A percentile compares a stretch with the other conserved stretches of the same genome.
phyloP scores from a whole-genome alignment of 2,888 invertebrate species.

The Cheilosia vernalis region DNA sequence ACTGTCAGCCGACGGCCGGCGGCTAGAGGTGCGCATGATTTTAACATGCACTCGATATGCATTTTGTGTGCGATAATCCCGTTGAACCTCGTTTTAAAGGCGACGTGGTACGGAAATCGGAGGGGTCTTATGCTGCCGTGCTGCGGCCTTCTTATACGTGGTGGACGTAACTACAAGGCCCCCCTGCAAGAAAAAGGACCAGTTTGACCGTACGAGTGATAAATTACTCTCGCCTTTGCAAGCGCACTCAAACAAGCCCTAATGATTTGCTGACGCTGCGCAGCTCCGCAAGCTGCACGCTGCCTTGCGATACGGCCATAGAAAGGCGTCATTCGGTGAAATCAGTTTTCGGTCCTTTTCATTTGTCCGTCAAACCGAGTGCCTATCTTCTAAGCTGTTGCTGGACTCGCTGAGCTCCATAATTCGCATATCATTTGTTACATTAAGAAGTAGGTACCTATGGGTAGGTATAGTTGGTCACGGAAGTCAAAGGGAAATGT shows the following conservation, averaged over 20 bases:
- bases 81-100: conserved; percentile 64
- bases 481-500: conserved; percentile 11
- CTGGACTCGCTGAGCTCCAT: conserved; percentile 30
- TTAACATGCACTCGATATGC: conserved; percentile 65
- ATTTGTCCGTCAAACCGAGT: conserved; percentile 57
- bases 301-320: conserved; percentile 50
- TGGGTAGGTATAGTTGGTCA: not conserved
- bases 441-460: conserved; percentile 1
- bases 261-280: conserved; percentile 71
- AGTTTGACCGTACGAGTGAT: conserved; percentile 67
- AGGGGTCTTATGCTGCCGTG: conserved; percentile 68
- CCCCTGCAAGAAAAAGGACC: conserved; percentile 56
- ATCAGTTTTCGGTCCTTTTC: conserved; percentile 62
- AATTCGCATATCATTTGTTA: conserved; percentile 49
- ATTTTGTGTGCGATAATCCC: conserved; percentile 68
- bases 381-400: conserved; percentile 26
- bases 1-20: conserved; percentile 32
- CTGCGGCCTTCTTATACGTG: conserved; percentile 29
- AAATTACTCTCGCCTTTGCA: conserved; percentile 68
- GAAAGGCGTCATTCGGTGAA: conserved; percentile 40
- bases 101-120: conserved; percentile 46
- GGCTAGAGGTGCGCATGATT: conserved; percentile 58
- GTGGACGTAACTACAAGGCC: conserved; percentile 28
- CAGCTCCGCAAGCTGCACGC: not conserved
- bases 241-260: conserved; percentile 72